A percentile compares a stretch with the other conserved stretches of the same genome.
phyloP scores from a whole-genome alignment of 1,140 invertebrate genomes.

The Tetramorium simillimum region DNA sequence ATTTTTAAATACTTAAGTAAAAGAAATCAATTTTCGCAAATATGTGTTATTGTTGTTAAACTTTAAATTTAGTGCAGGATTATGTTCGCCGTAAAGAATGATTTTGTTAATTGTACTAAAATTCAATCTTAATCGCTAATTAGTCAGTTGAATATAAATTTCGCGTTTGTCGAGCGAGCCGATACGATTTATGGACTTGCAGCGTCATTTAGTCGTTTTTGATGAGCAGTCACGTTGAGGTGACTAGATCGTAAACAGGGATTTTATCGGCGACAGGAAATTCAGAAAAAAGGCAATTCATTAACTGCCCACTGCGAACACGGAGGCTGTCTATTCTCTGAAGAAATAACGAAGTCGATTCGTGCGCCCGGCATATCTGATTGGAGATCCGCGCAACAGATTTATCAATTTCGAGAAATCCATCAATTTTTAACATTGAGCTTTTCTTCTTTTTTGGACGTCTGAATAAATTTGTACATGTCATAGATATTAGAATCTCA shows the following conservation, averaged over 20 bases:
- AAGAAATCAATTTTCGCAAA: neutral
- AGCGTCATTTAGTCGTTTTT: constrained; percentile 16
- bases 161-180: constrained; percentile 8
- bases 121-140: neutral
- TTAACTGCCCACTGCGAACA: constrained; percentile 50
- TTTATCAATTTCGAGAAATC: constrained; percentile 64
- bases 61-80: neutral
- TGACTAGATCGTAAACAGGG: neutral
- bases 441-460: neutral
- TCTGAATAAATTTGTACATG: neutral
- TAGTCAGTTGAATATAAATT: neutral
- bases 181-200: neutral
- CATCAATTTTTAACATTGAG: constrained; percentile 75
- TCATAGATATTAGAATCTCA: neutral
- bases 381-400: constrained; percentile 49
- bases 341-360: constrained; percentile 62
- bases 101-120: neutral
- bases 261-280: constrained; percentile 22
- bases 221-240: neutral
- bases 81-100: neutral
- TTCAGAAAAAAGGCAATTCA: constrained; percentile 60
- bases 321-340: constrained; percentile 19
- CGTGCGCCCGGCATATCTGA: constrained; percentile 45
- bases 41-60: too few relatives aligned
- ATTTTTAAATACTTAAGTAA: neutral